Conservation (phyloP, 2,113 vertebrate species). For the Aegithalos caudatus region DNA sequence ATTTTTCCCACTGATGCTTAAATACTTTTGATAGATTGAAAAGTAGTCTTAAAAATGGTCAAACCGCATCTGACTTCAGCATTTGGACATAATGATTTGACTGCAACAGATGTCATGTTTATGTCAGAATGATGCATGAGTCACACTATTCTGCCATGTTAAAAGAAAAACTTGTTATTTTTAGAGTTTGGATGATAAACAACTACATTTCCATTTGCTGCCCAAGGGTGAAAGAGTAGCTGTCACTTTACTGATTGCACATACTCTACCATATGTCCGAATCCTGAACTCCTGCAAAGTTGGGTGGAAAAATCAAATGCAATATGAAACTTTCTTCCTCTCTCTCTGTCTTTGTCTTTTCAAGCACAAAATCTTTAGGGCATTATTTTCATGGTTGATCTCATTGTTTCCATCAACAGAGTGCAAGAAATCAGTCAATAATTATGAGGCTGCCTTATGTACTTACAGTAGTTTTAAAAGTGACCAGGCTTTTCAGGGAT, state of each 20-base stretch:
- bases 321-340: background rate
- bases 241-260: conserved; percentile 41
- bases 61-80: background rate
- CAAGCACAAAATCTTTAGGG: background rate
- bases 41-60: conserved; percentile 11
- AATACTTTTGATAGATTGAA: conserved; percentile 23
- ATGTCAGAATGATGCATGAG: conserved; percentile 53
- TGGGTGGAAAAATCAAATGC: background rate
- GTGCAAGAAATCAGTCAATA: background rate
- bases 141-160: conserved; percentile 20
- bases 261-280: background rate
- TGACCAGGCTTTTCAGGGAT: background rate
- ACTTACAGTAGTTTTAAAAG: background rate
- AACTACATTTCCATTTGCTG: conserved; percentile 31
- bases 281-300: background rate
- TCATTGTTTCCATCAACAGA: background rate
- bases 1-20: background rate
- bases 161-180: conserved; percentile 45
- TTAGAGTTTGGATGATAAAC: conserved; percentile 47
- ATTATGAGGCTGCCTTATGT: background rate
- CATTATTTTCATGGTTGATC: background rate
- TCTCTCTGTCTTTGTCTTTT: background rate
- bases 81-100: conserved; percentile 28
- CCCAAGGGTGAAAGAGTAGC: conserved; percentile 56
- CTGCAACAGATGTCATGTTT: conserved; percentile 14